These are phyloP conservation scores for Hippoglossus stenolepis DNA, from an alignment of 2,113 vertebrate species.

Conservation along the genomic window DNA sequence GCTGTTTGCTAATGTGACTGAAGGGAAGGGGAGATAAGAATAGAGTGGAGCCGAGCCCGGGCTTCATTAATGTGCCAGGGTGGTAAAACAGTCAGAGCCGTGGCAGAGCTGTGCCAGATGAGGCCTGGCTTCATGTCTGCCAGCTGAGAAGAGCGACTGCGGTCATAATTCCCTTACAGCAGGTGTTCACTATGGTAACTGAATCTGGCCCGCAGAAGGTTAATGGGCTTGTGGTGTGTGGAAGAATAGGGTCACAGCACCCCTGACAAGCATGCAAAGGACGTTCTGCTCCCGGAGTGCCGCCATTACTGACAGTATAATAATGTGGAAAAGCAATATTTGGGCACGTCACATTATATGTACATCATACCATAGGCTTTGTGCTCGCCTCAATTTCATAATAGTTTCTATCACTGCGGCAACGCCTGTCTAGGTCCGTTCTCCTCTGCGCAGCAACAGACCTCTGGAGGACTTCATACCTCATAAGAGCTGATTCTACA, in stretches of 20 bases:
- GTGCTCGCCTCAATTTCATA: slow-evolving; percentile 51
- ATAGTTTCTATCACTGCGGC: slow-evolving; percentile 40
- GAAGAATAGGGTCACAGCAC: slow-evolving; percentile 77
- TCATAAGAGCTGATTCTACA: slow-evolving; percentile 56
- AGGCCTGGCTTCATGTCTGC: slow-evolving; percentile 63
- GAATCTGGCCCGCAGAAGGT: slow-evolving; percentile 77
- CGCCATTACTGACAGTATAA: slow-evolving; percentile 75
- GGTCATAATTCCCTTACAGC: slow-evolving; percentile 76
- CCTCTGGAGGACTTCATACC: slow-evolving; percentile 27
- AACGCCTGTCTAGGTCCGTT: slow-evolving; percentile 25
- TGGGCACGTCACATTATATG: slow-evolving; percentile 68
- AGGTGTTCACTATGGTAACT: slow-evolving; percentile 82
- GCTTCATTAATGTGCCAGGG: slow-evolving; percentile 69
- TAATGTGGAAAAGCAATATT: slow-evolving; percentile 77
- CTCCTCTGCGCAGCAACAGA: slow-evolving; percentile 28
- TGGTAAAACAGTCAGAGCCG: slow-evolving; percentile 67
- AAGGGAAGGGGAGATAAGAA: slow-evolving; percentile 71
- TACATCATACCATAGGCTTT: slow-evolving; percentile 62
- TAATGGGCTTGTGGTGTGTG: slow-evolving; percentile 82
- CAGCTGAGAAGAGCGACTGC: slow-evolving; percentile 69
- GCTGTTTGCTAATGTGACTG: slow-evolving; percentile 69
- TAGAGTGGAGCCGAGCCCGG: slow-evolving; percentile 54
- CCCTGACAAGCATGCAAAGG: slow-evolving; percentile 79
- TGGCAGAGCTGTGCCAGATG: slow-evolving; percentile 71
- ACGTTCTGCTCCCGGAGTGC: slow-evolving; percentile 61